Evolutionary conservation across 2,113 vertebrate species (phyloP).

Genomic region (Chaetorhynchus papuensis): DNA sequence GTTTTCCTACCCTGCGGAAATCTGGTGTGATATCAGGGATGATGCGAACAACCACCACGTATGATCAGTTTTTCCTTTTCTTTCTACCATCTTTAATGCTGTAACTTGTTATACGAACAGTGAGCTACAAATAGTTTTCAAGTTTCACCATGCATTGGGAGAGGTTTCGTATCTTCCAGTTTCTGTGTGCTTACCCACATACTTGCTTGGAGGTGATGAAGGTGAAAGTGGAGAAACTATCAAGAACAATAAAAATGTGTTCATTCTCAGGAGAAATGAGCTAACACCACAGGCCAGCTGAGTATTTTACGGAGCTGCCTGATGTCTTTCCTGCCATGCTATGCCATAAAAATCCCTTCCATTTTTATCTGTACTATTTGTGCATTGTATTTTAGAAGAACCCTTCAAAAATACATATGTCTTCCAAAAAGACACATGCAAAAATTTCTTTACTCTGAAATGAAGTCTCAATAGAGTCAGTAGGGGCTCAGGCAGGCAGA

Average conservation of each 20-base stretch:
- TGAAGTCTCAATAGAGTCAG: not conserved
- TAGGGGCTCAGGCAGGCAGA: not conserved
- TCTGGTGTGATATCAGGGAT: not conserved
- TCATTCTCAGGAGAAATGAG: not conserved
- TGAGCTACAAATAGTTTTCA: not conserved
- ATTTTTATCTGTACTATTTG: not conserved
- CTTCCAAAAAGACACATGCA: not conserved
- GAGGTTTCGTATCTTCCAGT: not conserved
- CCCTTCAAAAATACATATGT: no score
- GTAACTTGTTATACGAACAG: not conserved
- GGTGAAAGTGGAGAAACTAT: not conserved
- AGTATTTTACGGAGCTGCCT: not conserved
- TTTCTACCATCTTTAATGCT: not conserved
- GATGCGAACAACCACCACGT: fast-evolving
- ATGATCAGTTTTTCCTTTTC: not conserved
- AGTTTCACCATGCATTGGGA: not conserved
- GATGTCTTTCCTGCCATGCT: not conserved
- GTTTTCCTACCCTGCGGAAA: not conserved
- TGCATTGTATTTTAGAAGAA: not conserved
- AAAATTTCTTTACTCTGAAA: not conserved
- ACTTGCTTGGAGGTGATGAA: not conserved
- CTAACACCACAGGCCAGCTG: not conserved
- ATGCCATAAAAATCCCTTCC: not conserved
- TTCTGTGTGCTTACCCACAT: not conserved
- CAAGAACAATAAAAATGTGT: not conserved